Percentiles rank a stretch among this genome's conserved stretches.
phyloP scores from a whole-genome alignment of 2,888 invertebrate species.

The Dorcus hopei region DNA sequence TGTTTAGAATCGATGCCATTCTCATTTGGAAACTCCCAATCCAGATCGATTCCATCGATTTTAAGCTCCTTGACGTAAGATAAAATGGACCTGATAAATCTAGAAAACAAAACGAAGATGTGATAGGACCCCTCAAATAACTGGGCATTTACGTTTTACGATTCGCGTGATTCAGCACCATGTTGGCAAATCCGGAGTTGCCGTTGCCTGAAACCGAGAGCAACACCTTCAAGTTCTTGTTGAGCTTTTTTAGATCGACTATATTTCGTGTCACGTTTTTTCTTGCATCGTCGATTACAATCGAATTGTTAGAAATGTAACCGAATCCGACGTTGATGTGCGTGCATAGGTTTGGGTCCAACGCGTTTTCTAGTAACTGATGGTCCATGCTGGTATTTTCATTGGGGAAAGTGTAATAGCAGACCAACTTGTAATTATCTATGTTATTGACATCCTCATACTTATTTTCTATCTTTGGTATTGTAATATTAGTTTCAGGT shows the following conservation, averaged over 20 bases:
- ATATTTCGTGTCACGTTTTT: constrained; percentile 30
- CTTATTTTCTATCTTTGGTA: constrained; percentile 22
- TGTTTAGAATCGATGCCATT: constrained; percentile 52
- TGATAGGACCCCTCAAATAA: not conserved
- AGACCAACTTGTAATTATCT: constrained; percentile 53
- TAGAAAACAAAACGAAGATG: constrained; percentile 24
- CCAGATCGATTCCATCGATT: constrained; percentile 73
- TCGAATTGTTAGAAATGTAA: constrained; percentile 57
- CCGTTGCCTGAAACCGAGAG: constrained; percentile 69
- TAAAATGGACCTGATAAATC: constrained; percentile 55
- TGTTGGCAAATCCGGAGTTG: constrained; percentile 63
- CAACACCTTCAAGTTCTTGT: constrained; percentile 70
- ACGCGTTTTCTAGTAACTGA: constrained; percentile 54
- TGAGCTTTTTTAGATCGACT: constrained; percentile 54
- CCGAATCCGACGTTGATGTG: constrained; percentile 81
- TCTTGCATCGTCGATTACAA: constrained; percentile 53
- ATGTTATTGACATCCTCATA: constrained; percentile 8
- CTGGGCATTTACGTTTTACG: constrained; percentile 55
- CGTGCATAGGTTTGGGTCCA: constrained; percentile 74
- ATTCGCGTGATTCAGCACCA: constrained; percentile 68
- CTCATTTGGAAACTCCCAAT: constrained; percentile 85
- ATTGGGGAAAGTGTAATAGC: constrained; percentile 66
- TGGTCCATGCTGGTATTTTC: constrained; percentile 29
- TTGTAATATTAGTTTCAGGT: constrained; percentile 21
- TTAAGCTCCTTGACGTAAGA: constrained; percentile 53